Evolutionary conservation across 53 echinoderm and acorn worm species (phyloP), one percentile per base, ranked within the genome.

Genomic region (Henricia sp.): DNA sequence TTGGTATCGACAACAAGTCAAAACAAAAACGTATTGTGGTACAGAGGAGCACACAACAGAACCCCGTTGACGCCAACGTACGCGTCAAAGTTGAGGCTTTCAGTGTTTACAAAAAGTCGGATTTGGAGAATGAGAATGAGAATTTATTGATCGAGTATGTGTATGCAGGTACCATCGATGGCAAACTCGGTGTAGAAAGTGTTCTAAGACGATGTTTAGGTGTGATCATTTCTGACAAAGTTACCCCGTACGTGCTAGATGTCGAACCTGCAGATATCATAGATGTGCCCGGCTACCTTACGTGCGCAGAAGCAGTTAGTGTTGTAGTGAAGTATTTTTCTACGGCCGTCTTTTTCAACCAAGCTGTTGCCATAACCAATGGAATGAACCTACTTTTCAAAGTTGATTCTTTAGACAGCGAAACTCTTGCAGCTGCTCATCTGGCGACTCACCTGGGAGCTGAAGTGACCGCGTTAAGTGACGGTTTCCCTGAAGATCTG

Each of bases 231-330:
- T 44, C 6, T 44, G 44, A 44, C 44, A 13, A 44, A 44, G 44
- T 44, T 13, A 44, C 6, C 6, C 6, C 6, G 6, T 44, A 44
- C 13, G 13, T 44, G 44, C 6, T 9, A 44, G 6, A 6, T n/a
- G n/a, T n/a, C n/a, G n/a, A n/a, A 44, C 13, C 44, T 9, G 13
- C 6, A 13, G 44, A 44, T 13, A 9, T 44, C 6, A 44, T 13
- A 44, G 44, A 9, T 9, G 55, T 83, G 36, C 83, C 83, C 3
- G 53, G 26, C 10, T 68, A 25, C 14, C 9, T 83, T 27, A 56
- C 84, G 14, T 41, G 84, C 21, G 43, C 56, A 19, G 56, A 84
- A 23, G 84, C 84, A 19, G 71, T 84, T 38, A 70, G 43, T 41
- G 21, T 84, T 17, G 60, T 57, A 16, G 19, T 37, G 13, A 42